phyloP scores from a whole-genome alignment of 2,797 vertebrate species.

The Falco biarmicus region DNA sequence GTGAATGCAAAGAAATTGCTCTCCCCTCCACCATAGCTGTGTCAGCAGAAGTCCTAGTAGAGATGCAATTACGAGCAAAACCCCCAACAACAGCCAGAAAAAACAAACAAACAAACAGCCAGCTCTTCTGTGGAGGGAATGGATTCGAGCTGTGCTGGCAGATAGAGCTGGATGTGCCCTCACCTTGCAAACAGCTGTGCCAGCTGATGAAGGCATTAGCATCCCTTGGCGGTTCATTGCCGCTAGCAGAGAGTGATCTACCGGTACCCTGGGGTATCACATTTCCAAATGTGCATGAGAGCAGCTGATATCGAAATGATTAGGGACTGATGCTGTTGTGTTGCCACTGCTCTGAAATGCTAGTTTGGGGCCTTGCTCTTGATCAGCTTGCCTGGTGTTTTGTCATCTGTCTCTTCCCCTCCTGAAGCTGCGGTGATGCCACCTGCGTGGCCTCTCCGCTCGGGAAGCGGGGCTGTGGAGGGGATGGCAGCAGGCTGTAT shows the following conservation, averaged over 20 bases:
- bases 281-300: not conserved
- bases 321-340: not conserved
- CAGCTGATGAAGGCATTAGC: not conserved
- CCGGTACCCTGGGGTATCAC: not conserved
- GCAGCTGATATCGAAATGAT: not conserved
- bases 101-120: not conserved
- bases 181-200: not conserved
- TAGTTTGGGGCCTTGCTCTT: not conserved
- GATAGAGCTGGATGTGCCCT: not conserved
- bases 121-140: not conserved
- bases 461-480: too few relatives aligned
- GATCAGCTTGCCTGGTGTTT: not conserved
- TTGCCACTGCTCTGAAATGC: not conserved
- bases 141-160: not conserved
- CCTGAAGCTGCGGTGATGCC: not conserved
- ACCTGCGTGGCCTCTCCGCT: not conserved
- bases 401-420: not conserved
- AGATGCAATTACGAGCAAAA: constrained; percentile 15
- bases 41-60: constrained; percentile 23
- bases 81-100: not conserved
- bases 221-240: not conserved
- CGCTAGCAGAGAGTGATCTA: fast-evolving
- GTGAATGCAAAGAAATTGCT: not conserved
- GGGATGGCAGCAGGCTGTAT: not conserved
- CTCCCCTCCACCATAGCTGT: not conserved